Evolutionary conservation across 2,797 vertebrate genomes (phyloP).

Genomic region (Okamejei kenojei): DNA sequence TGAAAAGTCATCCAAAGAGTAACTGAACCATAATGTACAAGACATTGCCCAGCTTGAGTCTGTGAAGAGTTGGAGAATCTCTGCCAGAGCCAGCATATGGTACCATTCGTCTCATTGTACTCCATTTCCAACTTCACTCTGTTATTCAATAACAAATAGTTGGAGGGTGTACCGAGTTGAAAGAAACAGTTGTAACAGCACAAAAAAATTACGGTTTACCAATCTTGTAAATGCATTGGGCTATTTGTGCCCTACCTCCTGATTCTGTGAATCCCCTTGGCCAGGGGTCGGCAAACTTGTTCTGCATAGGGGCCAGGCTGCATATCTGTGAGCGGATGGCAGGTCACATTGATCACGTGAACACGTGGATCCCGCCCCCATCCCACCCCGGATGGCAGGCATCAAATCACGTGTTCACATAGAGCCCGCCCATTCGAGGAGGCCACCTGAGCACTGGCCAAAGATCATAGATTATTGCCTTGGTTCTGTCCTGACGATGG

Average conservation of each 20-base stretch:
- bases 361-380: too few species aligned
- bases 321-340: too few species aligned
- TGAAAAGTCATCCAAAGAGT: neutral
- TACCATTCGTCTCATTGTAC: neutral
- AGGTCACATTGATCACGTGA: too few species aligned
- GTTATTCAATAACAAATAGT: neutral
- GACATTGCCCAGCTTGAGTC: neutral
- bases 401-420: too few species aligned
- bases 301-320: too few species aligned
- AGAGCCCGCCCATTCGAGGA: too few species aligned
- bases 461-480: too few species aligned
- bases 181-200: neutral
- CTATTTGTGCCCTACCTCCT: neutral
- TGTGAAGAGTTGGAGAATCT: neutral
- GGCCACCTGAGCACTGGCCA: too few species aligned
- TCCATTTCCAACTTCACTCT: neutral
- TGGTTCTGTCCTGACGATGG: too few species aligned
- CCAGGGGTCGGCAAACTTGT: too few species aligned
- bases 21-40: neutral
- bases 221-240: neutral
- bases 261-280: neutral
- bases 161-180: neutral
- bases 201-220: neutral
- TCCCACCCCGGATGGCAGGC: too few species aligned
- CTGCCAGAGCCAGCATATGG: neutral